Conservation (phyloP, 2,888 invertebrate genomes). For the Spatulosminthurus flaviceps region DNA sequence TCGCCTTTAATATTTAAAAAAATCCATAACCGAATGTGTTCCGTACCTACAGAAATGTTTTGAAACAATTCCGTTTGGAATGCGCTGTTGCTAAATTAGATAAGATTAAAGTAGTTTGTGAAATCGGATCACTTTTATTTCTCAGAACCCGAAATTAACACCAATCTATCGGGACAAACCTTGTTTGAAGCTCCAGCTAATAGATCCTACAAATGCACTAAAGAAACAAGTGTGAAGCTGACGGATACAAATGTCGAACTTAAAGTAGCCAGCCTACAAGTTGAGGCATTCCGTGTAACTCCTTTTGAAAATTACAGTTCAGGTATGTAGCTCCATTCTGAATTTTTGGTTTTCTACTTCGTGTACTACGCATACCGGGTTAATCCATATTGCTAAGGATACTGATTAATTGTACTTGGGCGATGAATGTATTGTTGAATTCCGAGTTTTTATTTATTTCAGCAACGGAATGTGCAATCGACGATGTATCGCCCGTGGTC, state of each 20-base stretch:
- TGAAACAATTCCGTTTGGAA: no score
- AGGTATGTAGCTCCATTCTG: no score
- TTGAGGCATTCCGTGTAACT: slow-evolving; percentile 75
- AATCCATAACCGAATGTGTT: no score
- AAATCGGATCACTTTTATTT: no score
- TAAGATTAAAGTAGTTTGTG: no score
- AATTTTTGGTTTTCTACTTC: slow-evolving; percentile 4
- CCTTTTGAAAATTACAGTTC: slow-evolving; percentile 41
- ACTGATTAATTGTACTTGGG: no score
- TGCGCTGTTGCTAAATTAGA: no score
- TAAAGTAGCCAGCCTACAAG: slow-evolving; percentile 72
- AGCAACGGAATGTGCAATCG: slow-evolving; percentile 79
- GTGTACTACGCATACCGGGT: not conserved
- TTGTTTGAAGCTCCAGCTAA: slow-evolving; percentile 67
- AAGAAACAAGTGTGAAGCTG: slow-evolving; percentile 71
- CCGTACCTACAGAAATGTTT: no score
- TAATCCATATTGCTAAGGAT: not conserved
- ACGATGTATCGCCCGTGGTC: slow-evolving; percentile 85
- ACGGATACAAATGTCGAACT: slow-evolving; percentile 69
- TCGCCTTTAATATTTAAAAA: no score
- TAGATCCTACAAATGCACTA: slow-evolving; percentile 79
- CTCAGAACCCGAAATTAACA: no score
- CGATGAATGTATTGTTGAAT: not conserved
- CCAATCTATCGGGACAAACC: not conserved
- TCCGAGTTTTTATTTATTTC: slow-evolving; percentile 63